Conservation (phyloP, 2,888 invertebrate species). For the Sarcophaga subvicina region DNA sequence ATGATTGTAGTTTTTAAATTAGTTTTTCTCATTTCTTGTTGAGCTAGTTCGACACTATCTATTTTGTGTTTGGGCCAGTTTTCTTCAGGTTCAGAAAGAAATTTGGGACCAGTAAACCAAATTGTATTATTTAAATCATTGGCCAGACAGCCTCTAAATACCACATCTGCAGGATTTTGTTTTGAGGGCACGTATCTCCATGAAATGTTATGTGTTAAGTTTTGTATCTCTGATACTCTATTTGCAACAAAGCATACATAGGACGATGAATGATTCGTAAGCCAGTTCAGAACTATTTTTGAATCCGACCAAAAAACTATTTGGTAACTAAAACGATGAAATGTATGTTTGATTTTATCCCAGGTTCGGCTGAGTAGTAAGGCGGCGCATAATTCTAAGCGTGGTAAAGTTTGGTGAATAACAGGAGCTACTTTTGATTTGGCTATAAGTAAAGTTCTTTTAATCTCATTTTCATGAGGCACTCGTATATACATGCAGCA, state of each 20-base stretch:
- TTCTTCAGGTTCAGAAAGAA: background rate
- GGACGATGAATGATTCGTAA: background rate
- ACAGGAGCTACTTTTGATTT: conserved; percentile 26
- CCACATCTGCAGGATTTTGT: conserved; percentile 14
- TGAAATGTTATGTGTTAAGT: background rate
- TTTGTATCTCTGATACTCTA: background rate
- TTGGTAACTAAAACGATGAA: background rate
- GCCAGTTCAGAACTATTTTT: conserved; percentile 23
- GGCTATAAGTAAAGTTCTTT: conserved; percentile 3
- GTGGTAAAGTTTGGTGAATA: conserved; percentile 7
- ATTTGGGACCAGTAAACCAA: no score
- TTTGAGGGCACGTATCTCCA: background rate
- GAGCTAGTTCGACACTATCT: background rate
- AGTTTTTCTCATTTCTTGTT: background rate
- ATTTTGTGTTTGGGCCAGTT: conserved; percentile 4
- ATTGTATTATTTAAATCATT: no score
- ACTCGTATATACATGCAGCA: conserved; percentile 7
- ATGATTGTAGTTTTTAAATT: background rate
- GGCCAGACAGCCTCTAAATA: no score
- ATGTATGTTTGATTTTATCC: conserved; percentile 26
- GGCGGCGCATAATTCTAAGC: conserved; percentile 9
- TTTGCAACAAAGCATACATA: conserved; percentile 1
- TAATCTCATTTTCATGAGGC: background rate
- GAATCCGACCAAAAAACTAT: conserved; percentile 64
- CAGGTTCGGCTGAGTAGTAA: conserved; percentile 31